Evolutionary conservation across 2,888 invertebrate genomes (phyloP).

Genomic region (Ectemnius cavifrons): DNA sequence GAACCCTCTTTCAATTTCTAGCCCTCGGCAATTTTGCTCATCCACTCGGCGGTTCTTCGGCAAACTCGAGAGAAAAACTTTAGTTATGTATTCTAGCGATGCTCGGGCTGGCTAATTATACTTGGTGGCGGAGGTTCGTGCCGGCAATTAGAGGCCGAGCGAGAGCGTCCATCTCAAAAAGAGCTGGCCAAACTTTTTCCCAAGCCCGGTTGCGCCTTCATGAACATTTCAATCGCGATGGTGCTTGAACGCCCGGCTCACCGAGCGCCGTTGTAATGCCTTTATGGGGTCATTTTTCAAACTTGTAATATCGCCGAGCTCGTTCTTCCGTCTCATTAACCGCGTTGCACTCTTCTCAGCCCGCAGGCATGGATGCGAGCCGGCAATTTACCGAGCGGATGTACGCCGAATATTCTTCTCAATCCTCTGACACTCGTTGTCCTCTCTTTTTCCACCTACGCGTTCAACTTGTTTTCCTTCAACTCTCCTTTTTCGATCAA

Average conservation of each 20-base stretch:
- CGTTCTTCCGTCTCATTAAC: constrained; percentile 57
- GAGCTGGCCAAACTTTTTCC: constrained; percentile 32
- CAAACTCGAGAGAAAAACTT: too few species aligned
- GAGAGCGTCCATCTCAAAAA: constrained; percentile 29
- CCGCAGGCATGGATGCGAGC: constrained; percentile 29
- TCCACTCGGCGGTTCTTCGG: too few species aligned
- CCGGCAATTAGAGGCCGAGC: not conserved
- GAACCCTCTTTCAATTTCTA: too few species aligned
- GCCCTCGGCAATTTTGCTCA: too few species aligned
- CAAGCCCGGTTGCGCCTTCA: constrained; percentile 13
- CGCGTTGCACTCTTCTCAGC: constrained; percentile 37
- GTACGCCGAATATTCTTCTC: constrained; percentile 38
- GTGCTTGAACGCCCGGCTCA: constrained; percentile 32
- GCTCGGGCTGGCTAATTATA: too few species aligned
- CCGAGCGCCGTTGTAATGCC: constrained; percentile 31
- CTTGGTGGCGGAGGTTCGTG: too few species aligned
- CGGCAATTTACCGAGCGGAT: constrained; percentile 58
- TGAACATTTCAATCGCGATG: constrained; percentile 43
- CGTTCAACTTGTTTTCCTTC: not conserved
- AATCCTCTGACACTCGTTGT: too few species aligned
- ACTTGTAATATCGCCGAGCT: constrained; percentile 49
- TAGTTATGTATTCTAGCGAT: too few species aligned
- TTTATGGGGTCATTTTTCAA: constrained; percentile 54
- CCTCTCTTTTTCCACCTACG: too few species aligned
- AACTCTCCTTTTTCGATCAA: too few species aligned